These are phyloP conservation scores for Zenarchopterus dispar DNA, from an alignment of 2,797 vertebrate species.

Conservation along the genomic window DNA sequence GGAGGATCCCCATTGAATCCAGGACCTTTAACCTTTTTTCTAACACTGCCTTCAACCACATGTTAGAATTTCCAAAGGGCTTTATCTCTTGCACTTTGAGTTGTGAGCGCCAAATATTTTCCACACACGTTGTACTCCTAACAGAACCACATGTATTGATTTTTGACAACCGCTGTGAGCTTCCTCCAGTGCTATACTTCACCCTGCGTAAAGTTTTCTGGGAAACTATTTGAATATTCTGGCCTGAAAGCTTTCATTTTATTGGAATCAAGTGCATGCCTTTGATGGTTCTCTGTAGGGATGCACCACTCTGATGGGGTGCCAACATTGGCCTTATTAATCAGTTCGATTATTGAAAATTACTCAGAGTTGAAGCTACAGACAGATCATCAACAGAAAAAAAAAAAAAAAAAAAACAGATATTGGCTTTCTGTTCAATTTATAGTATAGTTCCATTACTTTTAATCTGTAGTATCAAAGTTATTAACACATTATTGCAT, in stretches of 20 bases:
- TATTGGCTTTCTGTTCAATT: background rate
- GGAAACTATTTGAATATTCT: background rate
- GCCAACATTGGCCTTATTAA: background rate
- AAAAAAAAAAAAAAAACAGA: background rate
- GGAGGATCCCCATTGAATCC: background rate
- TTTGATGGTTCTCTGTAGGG: background rate
- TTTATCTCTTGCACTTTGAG: background rate
- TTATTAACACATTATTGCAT: too few species aligned
- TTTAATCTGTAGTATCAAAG: too few species aligned
- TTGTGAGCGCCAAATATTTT: background rate
- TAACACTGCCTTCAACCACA: background rate
- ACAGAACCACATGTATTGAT: slow-evolving; percentile 6
- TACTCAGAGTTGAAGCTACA: background rate
- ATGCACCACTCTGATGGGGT: background rate
- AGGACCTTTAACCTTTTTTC: background rate
- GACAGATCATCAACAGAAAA: background rate
- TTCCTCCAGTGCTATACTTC: background rate
- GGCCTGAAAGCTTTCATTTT: background rate
- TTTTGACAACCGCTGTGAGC: background rate
- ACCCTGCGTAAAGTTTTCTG: background rate
- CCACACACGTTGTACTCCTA: background rate
- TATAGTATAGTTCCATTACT: background rate
- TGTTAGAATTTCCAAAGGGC: background rate
- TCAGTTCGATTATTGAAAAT: background rate
- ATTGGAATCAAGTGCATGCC: background rate